Evolutionary conservation across 2,888 invertebrate species (phyloP).

Genomic region (Folsomia candida): DNA sequence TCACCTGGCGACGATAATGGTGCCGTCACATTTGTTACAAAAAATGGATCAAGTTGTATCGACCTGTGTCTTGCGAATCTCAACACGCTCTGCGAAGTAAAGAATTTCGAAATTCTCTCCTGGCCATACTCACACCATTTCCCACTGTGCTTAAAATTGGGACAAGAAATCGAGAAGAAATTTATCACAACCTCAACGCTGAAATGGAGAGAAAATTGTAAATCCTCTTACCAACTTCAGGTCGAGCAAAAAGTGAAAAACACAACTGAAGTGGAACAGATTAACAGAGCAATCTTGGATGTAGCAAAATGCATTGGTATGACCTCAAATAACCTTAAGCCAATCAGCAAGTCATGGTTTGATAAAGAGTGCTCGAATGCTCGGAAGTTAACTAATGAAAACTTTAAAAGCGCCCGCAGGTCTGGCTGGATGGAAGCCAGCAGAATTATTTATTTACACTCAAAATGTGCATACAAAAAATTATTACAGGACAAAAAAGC

Average conservation of each 20-base stretch:
- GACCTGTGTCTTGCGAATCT: neutral
- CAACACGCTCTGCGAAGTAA: neutral
- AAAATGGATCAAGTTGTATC: constrained; percentile 13
- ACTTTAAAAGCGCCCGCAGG: neutral
- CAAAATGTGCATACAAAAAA: neutral
- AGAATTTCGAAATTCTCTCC: neutral
- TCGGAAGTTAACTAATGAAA: neutral
- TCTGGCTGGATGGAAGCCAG: neutral
- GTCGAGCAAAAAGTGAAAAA: neutral
- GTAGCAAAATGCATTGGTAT: neutral
- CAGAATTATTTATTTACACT: neutral
- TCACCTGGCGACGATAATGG: neutral
- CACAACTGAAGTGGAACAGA: neutral
- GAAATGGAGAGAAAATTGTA: neutral
- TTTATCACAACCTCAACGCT: neutral
- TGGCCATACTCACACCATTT: constrained; percentile 4
- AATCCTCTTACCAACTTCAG: neutral
- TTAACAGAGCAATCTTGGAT: neutral
- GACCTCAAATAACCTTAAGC: neutral
- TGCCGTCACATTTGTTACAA: constrained; percentile 1
- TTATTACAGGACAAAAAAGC: neutral
- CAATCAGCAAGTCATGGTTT: constrained; percentile 3
- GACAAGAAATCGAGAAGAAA: neutral
- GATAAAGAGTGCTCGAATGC: neutral
- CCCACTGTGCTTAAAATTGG: neutral